A percentile compares a stretch with the other conserved stretches of the same genome.
Evolutionary conservation across 2,797 vertebrate genomes (phyloP).

Genomic region (Onychomys arenicola): DNA sequence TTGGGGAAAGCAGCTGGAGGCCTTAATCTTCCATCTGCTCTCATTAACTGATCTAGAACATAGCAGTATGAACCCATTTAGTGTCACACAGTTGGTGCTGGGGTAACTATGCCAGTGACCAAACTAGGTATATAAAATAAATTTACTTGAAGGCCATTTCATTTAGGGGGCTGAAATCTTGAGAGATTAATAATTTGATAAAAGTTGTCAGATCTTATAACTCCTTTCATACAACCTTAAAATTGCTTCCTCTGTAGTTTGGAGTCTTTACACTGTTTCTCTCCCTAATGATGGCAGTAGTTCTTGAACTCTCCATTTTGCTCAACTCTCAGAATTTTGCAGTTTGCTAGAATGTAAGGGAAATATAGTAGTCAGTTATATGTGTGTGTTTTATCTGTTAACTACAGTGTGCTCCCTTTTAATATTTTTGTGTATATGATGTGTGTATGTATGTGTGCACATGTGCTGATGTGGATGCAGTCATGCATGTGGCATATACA

Average conservation of each 20-base stretch:
- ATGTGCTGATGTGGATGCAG: neutral
- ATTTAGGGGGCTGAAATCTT: neutral
- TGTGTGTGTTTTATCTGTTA: neutral
- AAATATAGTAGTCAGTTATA: neutral
- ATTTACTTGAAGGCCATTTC: neutral
- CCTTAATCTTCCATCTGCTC: neutral
- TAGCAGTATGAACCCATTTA: neutral
- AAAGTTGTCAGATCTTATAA: neutral
- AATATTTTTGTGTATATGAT: neutral
- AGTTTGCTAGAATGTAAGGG: neutral
- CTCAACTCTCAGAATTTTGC: neutral
- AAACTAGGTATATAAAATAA: no score
- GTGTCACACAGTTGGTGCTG: neutral
- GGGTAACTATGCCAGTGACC: neutral
- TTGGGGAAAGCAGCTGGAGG: neutral
- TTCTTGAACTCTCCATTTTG: neutral
- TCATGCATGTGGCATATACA: neutral
- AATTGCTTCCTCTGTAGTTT: no score
- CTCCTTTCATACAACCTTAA: neutral
- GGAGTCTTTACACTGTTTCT: neutral
- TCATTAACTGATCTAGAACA: neutral
- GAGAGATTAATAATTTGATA: neutral
- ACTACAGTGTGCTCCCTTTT: neutral
- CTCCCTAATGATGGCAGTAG: accelerated
- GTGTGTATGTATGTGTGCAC: neutral